Evolutionary conservation across 92 coral and sea anemone genomes (phyloP).

Genomic region (Nematostella vectensis): DNA sequence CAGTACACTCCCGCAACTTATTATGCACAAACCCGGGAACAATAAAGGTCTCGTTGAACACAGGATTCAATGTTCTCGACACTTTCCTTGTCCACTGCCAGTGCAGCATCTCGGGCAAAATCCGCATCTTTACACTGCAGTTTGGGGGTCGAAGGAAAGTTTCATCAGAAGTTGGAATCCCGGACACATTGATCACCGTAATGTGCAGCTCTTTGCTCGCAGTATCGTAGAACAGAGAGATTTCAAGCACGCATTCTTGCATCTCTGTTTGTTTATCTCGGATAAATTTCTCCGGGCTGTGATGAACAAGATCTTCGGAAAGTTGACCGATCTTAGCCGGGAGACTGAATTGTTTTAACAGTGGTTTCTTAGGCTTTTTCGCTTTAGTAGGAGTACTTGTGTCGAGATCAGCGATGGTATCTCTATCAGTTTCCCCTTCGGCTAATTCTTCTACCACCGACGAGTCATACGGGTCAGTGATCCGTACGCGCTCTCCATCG

Average conservation of each 20-base stretch:
- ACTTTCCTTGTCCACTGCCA: slow-evolving; percentile 89
- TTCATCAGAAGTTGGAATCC: slow-evolving; percentile 76
- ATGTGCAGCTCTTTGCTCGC: slow-evolving; percentile 85
- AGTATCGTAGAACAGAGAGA: slow-evolving; percentile 82
- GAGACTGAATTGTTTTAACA: slow-evolving; percentile 48
- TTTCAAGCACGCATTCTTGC: slow-evolving; percentile 49
- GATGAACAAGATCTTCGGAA: slow-evolving; percentile 46
- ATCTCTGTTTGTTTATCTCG: slow-evolving; percentile 21
- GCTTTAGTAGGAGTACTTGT: slow-evolving; percentile 1
- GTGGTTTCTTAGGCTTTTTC: slow-evolving; percentile 20
- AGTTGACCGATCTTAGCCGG: slow-evolving; percentile 31
- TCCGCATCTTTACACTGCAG: slow-evolving; percentile 89
- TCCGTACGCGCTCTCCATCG: slow-evolving; percentile 45
- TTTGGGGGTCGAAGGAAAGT: slow-evolving; percentile 75
- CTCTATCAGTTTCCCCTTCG: slow-evolving; percentile 16
- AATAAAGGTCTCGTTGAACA: slow-evolving; percentile 84
- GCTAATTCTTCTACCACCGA: slow-evolving; percentile 36
- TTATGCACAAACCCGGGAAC: slow-evolving; percentile 94
- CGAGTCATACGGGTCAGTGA: slow-evolving; percentile 48
- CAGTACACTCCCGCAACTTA: slow-evolving; percentile 83
- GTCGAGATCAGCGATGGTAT: slow-evolving; percentile 14
- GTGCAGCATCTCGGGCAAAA: slow-evolving; percentile 70
- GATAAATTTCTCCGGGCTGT: slow-evolving; percentile 48
- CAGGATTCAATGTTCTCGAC: slow-evolving; percentile 71
- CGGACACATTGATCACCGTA: slow-evolving; percentile 71